phyloP scores from a whole-genome alignment of 2,113 vertebrate species.

The Alethe diademata region DNA sequence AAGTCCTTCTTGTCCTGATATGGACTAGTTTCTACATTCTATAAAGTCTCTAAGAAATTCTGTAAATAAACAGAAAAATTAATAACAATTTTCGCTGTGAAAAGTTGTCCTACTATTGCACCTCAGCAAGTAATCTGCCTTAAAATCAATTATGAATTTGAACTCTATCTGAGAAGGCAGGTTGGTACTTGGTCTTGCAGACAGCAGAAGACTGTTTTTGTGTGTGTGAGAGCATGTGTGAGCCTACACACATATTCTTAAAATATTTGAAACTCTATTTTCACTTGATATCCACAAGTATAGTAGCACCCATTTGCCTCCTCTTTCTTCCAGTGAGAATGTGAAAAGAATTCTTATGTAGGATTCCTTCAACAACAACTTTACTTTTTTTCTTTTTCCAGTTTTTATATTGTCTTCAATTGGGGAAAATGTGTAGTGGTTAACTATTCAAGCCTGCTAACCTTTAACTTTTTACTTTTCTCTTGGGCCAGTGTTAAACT shows the following conservation, averaged over 20 bases:
- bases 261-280: background rate
- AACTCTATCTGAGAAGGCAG: background rate
- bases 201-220: background rate
- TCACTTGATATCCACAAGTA: background rate
- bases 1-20: background rate
- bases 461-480: background rate
- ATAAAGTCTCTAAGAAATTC: background rate
- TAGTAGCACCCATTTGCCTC: background rate
- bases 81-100: background rate
- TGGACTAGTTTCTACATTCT: background rate
- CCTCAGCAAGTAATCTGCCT: background rate
- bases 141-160: background rate
- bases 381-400: background rate
- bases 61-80: background rate
- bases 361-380: background rate
- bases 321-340: background rate
- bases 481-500: background rate
- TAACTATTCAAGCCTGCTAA: background rate
- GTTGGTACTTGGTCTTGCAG: background rate
- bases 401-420: background rate
- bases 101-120: background rate
- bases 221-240: background rate
- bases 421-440: background rate
- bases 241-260: background rate
- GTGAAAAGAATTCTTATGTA: background rate